These are phyloP conservation scores for Dione vanillae DNA, from an alignment of 2,888 invertebrate species.

Conservation along the genomic window DNA sequence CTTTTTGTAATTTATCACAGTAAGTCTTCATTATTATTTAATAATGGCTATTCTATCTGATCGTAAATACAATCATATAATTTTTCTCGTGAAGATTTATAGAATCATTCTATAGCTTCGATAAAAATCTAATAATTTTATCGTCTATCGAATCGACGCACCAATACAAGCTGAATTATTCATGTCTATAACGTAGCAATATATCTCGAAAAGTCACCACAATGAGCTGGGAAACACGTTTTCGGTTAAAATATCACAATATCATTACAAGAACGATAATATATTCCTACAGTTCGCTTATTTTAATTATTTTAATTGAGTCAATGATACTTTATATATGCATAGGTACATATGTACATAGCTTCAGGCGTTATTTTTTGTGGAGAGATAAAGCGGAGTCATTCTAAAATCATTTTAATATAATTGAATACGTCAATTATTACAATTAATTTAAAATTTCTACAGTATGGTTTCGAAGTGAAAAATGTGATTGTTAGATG, in stretches of 20 bases:
- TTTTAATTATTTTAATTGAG: conserved; percentile 1
- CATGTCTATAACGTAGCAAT: conserved; percentile 39
- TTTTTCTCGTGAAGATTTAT: conserved; percentile 34
- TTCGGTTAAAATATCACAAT: conserved; percentile 22
- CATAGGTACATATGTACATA: neutral
- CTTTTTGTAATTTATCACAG: neutral
- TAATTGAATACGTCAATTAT: neutral
- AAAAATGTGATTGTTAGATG: no score
- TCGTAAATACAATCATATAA: conserved; percentile 17
- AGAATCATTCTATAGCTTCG: conserved; percentile 33
- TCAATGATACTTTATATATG: neutral
- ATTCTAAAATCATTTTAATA: neutral
- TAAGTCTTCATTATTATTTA: neutral
- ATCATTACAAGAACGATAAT: conserved; percentile 4
- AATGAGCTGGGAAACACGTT: conserved; percentile 35
- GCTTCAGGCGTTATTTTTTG: no score
- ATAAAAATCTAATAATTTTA: conserved; percentile 45
- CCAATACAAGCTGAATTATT: conserved; percentile 43
- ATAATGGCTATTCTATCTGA: conserved; percentile 3
- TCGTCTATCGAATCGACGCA: conserved; percentile 43
- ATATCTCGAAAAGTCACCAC: conserved; percentile 34
- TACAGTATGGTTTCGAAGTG: neutral
- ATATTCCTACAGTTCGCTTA: neutral
- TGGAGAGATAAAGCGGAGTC: no score
- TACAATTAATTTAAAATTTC: neutral